phyloP scores from a whole-genome alignment of 2,888 invertebrate species.

The Syrphus vitripennis region DNA sequence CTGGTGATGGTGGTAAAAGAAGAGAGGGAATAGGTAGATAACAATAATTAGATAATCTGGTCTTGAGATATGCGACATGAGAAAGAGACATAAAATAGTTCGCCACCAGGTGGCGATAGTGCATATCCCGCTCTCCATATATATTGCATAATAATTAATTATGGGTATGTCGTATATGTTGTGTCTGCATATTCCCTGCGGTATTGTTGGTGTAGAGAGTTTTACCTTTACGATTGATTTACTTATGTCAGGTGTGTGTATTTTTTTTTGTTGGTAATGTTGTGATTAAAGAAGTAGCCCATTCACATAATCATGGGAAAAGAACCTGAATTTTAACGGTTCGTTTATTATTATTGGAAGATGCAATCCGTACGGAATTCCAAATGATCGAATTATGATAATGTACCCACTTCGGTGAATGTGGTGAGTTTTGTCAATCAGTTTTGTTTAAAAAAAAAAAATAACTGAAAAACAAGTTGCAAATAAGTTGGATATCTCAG shows the following conservation, averaged over 20 bases:
- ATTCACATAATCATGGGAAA: not conserved
- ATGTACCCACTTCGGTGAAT: conserved; percentile 26
- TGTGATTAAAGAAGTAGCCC: not conserved
- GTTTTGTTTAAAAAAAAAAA: not conserved
- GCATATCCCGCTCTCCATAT: not conserved
- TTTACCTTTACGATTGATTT: conserved; percentile 46
- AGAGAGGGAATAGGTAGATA: not conserved
- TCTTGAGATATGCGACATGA: conserved; percentile 1
- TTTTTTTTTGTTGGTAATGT: not conserved
- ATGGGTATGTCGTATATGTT: not conserved
- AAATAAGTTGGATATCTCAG: not conserved
- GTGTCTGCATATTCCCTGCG: conserved; percentile 14
- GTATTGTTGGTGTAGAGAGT: conserved; percentile 24
- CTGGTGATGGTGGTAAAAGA: conserved; percentile 7
- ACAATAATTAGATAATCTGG: conserved; percentile 42
- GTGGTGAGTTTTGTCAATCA: conserved; percentile 13
- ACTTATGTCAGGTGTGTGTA: conserved; percentile 63
- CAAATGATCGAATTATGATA: conserved; percentile 67
- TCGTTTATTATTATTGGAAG: not conserved
- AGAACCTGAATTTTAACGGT: conserved; percentile 57
- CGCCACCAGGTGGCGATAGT: conserved; percentile 29
- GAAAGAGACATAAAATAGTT: not conserved
- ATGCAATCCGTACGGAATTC: conserved; percentile 52
- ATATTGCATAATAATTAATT: conserved; percentile 62
- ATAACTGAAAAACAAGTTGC: not conserved